Conservation (phyloP, 2,797 vertebrate genomes). For the Cossypha heuglini region DNA sequence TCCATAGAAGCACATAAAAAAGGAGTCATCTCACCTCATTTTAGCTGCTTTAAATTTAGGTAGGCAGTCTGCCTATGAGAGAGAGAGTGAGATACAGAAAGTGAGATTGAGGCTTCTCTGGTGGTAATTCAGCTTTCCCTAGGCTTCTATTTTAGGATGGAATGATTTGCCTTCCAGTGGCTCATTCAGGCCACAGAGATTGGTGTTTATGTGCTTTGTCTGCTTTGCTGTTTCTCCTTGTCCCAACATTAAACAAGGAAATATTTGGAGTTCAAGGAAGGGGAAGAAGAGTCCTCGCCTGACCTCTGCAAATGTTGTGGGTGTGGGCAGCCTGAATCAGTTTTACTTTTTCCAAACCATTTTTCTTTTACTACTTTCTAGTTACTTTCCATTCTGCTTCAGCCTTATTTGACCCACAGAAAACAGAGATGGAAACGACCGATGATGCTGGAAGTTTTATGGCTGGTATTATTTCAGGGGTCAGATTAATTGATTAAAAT, state of each 20-base stretch:
- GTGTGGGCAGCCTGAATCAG: slow-evolving; percentile 38
- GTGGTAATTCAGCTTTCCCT: slow-evolving; percentile 23
- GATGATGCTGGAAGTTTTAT: not conserved
- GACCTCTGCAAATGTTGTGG: slow-evolving; percentile 51
- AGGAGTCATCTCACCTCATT: not conserved
- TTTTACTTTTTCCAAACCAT: slow-evolving; percentile 4
- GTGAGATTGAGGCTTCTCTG: not conserved
- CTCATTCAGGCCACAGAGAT: slow-evolving; percentile 16
- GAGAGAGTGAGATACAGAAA: not conserved
- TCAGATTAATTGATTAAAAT: slow-evolving; percentile 1
- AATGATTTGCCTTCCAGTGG: slow-evolving; percentile 21
- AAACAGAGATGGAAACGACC: not conserved
- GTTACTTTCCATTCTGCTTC: slow-evolving; percentile 54
- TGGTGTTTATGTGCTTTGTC: slow-evolving; percentile 25
- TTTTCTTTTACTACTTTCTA: slow-evolving; percentile 64
- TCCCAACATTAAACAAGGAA: slow-evolving; percentile 27
- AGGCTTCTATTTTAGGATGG: slow-evolving; percentile 41
- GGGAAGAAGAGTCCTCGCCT: slow-evolving; percentile 50
- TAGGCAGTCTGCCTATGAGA: not conserved
- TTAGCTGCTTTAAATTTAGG: slow-evolving; percentile 26
- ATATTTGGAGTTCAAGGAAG: slow-evolving; percentile 54
- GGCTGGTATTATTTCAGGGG: not conserved
- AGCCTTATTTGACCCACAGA: slow-evolving; percentile 50
- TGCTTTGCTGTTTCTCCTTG: slow-evolving; percentile 31
- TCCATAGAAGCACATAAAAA: not conserved